A percentile compares a stretch with the other conserved stretches of the same genome.
phyloP scores from a whole-genome alignment of 1,140 invertebrate genomes.

The Scaptomyza montana region DNA sequence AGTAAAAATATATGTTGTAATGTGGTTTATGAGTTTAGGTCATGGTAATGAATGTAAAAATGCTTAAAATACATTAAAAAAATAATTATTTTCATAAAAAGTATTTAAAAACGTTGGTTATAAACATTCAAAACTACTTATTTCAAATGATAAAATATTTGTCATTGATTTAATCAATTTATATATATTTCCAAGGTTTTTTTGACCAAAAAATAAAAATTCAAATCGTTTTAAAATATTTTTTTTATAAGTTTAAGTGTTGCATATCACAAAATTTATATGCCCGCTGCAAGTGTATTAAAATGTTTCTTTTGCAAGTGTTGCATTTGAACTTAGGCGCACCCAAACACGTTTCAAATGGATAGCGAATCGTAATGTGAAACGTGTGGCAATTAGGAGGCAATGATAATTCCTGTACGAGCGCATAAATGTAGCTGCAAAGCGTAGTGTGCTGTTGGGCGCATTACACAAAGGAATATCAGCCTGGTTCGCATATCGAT shows the following conservation, averaged over 20 bases:
- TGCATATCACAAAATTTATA: neutral
- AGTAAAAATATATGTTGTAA: no score
- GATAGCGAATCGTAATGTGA: constrained; percentile 18
- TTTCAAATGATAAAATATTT: no score
- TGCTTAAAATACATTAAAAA: no score
- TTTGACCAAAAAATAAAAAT: no score
- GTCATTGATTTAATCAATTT: no score
- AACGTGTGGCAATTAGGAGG: constrained; percentile 45
- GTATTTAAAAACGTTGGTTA: no score
- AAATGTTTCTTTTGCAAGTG: constrained; percentile 2
- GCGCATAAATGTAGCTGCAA: constrained; percentile 16
- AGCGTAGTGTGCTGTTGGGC: constrained; percentile 30
- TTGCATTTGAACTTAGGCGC: neutral
- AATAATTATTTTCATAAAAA: no score
- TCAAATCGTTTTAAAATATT: no score
- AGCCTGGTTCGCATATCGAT: constrained; percentile 37
- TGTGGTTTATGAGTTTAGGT: no score
- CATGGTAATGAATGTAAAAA: no score
- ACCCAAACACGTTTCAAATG: constrained; percentile 26
- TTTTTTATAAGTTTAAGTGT: neutral
- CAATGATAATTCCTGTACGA: constrained; percentile 35
- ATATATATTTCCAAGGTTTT: no score
- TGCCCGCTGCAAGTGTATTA: neutral
- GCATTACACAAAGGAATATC: constrained; percentile 15
- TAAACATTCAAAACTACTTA: no score